Conservation (phyloP, 2,888 invertebrate species). For the Cryptus armator region DNA sequence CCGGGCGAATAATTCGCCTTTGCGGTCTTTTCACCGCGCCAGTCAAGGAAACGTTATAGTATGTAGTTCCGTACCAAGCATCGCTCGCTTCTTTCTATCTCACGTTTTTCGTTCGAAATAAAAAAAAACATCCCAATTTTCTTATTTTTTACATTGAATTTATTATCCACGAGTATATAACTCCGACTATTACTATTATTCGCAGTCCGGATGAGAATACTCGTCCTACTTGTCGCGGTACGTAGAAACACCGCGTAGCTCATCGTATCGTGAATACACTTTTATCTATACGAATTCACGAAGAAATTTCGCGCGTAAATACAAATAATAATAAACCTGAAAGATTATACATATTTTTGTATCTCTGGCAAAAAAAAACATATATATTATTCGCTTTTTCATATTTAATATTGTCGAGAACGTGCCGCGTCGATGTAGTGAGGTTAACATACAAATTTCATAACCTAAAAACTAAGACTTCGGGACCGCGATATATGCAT, state of each 20-base stretch:
- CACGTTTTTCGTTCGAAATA: not conserved
- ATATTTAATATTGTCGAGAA: no score
- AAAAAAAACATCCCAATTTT: conserved; percentile 6
- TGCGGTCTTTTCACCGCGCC: conserved; percentile 53
- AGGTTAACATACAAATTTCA: no score
- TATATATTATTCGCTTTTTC: no score
- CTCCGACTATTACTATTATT: conserved; percentile 33
- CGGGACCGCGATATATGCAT: no score
- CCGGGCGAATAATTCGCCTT: conserved; percentile 58
- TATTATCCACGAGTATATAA: conserved; percentile 44
- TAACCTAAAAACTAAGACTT: no score
- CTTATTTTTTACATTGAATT: conserved; percentile 45
- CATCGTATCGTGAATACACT: not conserved
- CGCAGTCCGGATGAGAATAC: conserved; percentile 28
- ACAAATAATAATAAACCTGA: no score
- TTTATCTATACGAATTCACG: not conserved
- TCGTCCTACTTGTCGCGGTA: conserved; percentile 32
- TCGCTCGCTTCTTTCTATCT: not conserved
- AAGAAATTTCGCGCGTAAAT: not conserved
- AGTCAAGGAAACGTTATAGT: conserved; percentile 19
- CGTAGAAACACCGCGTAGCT: not conserved
- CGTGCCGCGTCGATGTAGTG: no score
- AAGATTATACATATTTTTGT: no score
- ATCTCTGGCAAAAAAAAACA: no score
- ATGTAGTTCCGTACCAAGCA: not conserved